Base-by-base conservation (phyloP, 2,888 invertebrate species). In the Trichogramma dendrolimi region DNA sequence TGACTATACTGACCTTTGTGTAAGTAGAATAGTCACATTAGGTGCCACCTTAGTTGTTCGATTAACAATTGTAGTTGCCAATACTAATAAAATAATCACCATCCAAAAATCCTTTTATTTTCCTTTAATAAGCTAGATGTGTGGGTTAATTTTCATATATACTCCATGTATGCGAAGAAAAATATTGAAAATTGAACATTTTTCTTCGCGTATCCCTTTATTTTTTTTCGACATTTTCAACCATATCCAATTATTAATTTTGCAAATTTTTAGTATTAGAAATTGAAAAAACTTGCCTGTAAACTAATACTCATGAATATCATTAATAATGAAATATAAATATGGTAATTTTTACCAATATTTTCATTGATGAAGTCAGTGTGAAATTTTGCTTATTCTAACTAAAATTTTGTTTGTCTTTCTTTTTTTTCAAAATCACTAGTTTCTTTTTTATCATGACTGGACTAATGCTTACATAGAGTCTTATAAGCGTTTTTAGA, bases 51-150 rank as follows among this genome's bases (percentile, higher is more conserved):
- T 65, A 65, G 62, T 65, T 62, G 65, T 65, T 65, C 60, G 60
- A 65, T 65, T 62, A 60, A 62, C 53, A 61, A 60, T 27, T 27
- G 27, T 27, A 27, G 53, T 65, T 62, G 65, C 62, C 60, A 55
- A 65, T 60, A 69, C 70, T 73, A 70, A 71, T 68, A 70, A 69
- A 68, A 73, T 27, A 27, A 68, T 73, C 69, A 71, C 70, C 2
- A 27, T 71, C 70, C 63, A 61, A 67, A 61, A 70, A 72, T 71
- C 72, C 73, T 72, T 72, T 73, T 64, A 70, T 71, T 69, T 70
- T 69, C 73, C 64, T 75, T 27, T 27, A 27, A 74, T 75, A 75
- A 74, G 75, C 75, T 71, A 70, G 64, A 63, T 64, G 71, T 27
- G 27, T 68, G 69, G 63, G 71, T 70, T 71, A 64, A 68, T 67